phyloP scores from a whole-genome alignment of 2,113 vertebrate genomes.

The Mustelus asterias region DNA sequence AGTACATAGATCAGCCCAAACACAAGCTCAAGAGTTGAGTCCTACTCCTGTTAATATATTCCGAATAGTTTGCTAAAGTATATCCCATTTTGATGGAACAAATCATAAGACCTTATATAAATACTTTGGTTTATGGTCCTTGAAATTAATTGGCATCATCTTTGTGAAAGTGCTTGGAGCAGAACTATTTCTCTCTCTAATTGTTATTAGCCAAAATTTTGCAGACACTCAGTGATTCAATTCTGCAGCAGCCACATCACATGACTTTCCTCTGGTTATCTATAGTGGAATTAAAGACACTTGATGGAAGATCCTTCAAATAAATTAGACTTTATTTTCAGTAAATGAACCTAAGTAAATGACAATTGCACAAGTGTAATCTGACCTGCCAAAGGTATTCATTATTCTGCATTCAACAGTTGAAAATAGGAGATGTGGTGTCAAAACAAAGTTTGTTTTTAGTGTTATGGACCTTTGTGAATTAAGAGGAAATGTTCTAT shows the following conservation, averaged over 20 bases:
- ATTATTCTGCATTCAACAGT: not conserved
- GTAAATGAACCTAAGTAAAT: not conserved
- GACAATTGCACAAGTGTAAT: not conserved
- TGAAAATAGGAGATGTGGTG: not conserved
- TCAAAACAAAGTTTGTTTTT: not conserved
- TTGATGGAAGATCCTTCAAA: not conserved
- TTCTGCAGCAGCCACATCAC: not conserved
- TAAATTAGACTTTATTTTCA: not conserved
- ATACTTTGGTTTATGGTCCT: not conserved
- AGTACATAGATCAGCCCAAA: not conserved
- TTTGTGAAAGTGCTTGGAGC: not conserved
- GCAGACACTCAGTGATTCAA: not conserved
- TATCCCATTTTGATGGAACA: not conserved
- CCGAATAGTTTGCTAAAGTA: not conserved
- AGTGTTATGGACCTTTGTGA: not conserved
- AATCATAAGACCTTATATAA: not conserved
- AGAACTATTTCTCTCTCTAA: not conserved
- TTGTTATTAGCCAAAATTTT: not conserved
- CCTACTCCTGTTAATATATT: not conserved
- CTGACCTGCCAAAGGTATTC: not conserved
- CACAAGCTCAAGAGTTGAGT: too few relatives aligned
- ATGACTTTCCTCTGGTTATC: not conserved
- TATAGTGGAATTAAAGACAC: not conserved
- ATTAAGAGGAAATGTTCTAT: not conserved
- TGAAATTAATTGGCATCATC: not conserved